Evolutionary conservation across 1,140 invertebrate genomes (phyloP).

Genomic region (Papilio xuthus): DNA sequence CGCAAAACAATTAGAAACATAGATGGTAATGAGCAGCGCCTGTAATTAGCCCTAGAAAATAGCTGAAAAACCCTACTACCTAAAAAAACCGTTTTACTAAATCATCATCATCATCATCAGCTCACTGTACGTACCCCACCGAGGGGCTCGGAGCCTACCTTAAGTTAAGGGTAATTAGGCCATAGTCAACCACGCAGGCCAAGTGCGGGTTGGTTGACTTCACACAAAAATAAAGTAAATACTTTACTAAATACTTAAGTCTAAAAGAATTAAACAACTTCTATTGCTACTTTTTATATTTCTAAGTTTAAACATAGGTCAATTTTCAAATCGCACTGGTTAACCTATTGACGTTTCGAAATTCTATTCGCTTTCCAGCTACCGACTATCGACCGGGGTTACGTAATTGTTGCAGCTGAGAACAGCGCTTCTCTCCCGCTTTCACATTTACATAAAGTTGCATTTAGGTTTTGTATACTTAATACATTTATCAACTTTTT

Average conservation of each 20-base stretch:
- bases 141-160: too few relatives aligned
- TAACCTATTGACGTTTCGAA: conserved; percentile 1
- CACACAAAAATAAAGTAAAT: too few relatives aligned
- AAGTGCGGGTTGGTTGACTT: too few relatives aligned
- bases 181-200: too few relatives aligned
- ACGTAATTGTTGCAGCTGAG: conserved; percentile 46
- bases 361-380: background rate
- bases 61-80: too few relatives aligned
- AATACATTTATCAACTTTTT: background rate
- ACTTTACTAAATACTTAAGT: background rate
- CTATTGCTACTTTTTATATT: background rate
- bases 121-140: too few relatives aligned
- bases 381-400: conserved; percentile 45
- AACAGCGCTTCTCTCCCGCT: conserved; percentile 27
- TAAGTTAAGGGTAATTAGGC: too few relatives aligned
- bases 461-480: background rate
- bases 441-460: conserved; percentile 28
- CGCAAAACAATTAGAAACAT: background rate
- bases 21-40: background rate
- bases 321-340: background rate
- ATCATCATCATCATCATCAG: too few relatives aligned
- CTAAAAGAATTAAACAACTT: background rate
- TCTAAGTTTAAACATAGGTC: background rate
- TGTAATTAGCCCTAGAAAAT: background rate
- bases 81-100: too few relatives aligned